These are phyloP conservation scores for Ylistrum balloti DNA, from an alignment of 1,140 invertebrate genomes.

Conservation along the genomic window DNA sequence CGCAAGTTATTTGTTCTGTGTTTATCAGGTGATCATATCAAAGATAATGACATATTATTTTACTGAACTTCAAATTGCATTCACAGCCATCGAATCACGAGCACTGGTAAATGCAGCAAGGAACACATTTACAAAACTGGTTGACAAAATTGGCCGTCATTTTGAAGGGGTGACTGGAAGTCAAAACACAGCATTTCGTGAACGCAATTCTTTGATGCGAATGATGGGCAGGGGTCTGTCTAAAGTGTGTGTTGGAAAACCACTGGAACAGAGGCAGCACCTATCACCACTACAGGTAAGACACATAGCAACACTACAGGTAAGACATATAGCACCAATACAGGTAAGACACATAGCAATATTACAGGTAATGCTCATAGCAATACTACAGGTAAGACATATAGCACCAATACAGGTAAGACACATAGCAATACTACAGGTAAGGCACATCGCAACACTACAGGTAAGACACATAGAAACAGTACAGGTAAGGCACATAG, in stretches of 20 bases:
- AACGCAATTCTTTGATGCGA: slow-evolving; percentile 72
- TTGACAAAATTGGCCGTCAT: slow-evolving; percentile 72
- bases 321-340: background rate
- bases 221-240: slow-evolving; percentile 69
- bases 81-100: slow-evolving; percentile 67
- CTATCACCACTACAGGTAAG: slow-evolving; percentile 70
- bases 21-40: no score
- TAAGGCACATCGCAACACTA: no score
- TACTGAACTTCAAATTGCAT: background rate
- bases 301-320: background rate
- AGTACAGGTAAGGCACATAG: slow-evolving; percentile 55
- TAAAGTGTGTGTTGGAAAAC: slow-evolving; percentile 56
- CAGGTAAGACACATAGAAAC: slow-evolving; percentile 59
- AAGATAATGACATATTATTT: no score
- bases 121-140: slow-evolving; percentile 74
- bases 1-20: no score
- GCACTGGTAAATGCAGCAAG: slow-evolving; percentile 74
- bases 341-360: background rate
- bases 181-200: slow-evolving; percentile 65
- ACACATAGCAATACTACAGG: no score
- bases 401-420: background rate
- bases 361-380: slow-evolving; percentile 49
- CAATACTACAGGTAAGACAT: slow-evolving; percentile 66
- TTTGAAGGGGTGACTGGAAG: slow-evolving; percentile 69
- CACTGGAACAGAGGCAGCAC: slow-evolving; percentile 65